phyloP scores from a whole-genome alignment of 2,797 vertebrate genomes.

The Morus bassanus region DNA sequence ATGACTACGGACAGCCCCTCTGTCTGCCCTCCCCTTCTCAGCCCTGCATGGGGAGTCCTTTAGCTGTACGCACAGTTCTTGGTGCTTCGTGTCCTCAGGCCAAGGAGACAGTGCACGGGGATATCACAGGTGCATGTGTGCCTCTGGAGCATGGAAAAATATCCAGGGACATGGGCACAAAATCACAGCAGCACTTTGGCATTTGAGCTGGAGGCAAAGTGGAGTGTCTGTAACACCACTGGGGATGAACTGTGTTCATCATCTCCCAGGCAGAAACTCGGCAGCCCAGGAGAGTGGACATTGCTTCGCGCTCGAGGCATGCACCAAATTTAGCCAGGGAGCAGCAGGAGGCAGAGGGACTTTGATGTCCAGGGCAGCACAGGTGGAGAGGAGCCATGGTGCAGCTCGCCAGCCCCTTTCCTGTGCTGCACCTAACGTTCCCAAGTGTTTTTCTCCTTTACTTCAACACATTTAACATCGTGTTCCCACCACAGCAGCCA shows the following conservation, averaged over 20 bases:
- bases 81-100: not conserved
- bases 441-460: conserved; percentile 23
- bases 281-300: not conserved
- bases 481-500: conserved; percentile 2
- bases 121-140: not conserved
- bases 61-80: not conserved
- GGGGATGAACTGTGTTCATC: fast-evolving
- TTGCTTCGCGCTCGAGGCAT: not conserved
- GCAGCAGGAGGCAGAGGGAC: not conserved
- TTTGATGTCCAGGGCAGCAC: not conserved
- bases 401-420: not conserved
- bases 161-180: fast-evolving
- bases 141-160: not conserved
- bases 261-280: fast-evolving
- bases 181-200: not conserved
- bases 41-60: not conserved
- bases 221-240: fast-evolving
- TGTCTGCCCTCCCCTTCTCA: not conserved
- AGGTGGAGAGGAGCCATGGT: not conserved
- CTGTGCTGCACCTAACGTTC: not conserved
- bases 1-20: fast-evolving
- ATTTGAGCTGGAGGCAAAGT: not conserved
- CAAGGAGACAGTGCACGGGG: fast-evolving
- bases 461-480: not conserved
- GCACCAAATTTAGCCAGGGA: not conserved